Conservation (phyloP, 2,888 invertebrate genomes). For the Habrosyne pyritoides region DNA sequence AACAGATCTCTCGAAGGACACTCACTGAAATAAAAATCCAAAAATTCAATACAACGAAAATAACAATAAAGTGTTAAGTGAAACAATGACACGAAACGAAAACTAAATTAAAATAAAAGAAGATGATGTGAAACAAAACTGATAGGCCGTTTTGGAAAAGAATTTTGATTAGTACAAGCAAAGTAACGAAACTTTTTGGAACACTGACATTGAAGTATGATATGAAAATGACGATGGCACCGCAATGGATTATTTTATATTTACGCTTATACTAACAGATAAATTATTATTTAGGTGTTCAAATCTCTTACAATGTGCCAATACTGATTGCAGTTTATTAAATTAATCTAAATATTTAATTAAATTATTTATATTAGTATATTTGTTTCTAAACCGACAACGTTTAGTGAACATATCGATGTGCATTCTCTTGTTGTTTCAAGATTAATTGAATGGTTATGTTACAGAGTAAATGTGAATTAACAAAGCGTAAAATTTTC, state of each 20-base stretch:
- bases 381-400: constrained; percentile 59
- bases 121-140: constrained; percentile 76
- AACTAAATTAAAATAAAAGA: constrained; percentile 65
- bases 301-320: constrained; percentile 64
- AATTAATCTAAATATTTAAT: constrained; percentile 36
- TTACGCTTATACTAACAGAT: constrained; percentile 53
- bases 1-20: constrained; percentile 84
- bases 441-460: constrained; percentile 67
- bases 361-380: constrained; percentile 43
- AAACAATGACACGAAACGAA: constrained; percentile 69
- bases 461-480: constrained; percentile 77
- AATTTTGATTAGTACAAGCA: constrained; percentile 75
- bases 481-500: constrained; percentile 75
- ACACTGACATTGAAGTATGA: constrained; percentile 66
- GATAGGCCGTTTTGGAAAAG: constrained; percentile 84
- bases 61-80: constrained; percentile 57
- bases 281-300: constrained; percentile 51
- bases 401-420: constrained; percentile 66
- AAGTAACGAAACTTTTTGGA: constrained; percentile 67
- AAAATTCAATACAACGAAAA: constrained; percentile 50
- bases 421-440: constrained; percentile 71
- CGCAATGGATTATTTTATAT: constrained; percentile 38
- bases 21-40: constrained; percentile 66
- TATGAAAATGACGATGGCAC: constrained; percentile 67
- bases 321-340: constrained; percentile 42